A percentile compares a stretch with the other conserved stretches of the same genome.
phyloP scores from a whole-genome alignment of 2,888 invertebrate species.

The Ectemnius continuus region DNA sequence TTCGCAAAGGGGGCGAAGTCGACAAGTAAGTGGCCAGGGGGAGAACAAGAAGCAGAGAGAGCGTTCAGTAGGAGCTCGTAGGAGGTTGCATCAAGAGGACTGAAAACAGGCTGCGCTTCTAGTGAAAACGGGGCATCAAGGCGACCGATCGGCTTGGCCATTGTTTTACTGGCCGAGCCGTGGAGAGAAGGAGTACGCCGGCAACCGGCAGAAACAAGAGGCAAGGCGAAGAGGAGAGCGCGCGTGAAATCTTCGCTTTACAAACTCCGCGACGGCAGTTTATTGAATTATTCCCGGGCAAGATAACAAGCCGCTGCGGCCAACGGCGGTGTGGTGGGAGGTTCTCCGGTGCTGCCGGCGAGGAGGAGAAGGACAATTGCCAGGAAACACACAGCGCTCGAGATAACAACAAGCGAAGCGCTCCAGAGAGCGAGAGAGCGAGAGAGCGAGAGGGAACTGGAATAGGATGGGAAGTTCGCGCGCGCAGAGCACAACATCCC shows the following conservation, averaged over 20 bases:
- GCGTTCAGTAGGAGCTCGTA: too few relatives aligned
- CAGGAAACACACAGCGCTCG: slow-evolving; percentile 71
- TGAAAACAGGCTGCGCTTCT: too few relatives aligned
- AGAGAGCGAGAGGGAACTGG: not conserved
- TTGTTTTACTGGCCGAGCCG: too few relatives aligned
- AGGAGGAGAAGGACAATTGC: slow-evolving; percentile 72
- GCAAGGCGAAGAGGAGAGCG: not conserved
- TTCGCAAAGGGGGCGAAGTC: too few relatives aligned
- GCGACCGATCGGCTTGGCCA: too few relatives aligned
- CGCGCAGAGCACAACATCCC: too few relatives aligned
- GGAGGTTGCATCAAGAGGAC: too few relatives aligned
- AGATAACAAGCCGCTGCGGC: slow-evolving; percentile 72
- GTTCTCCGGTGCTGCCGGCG: not conserved
- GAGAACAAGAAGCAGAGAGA: too few relatives aligned
- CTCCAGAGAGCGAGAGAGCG: too few relatives aligned
- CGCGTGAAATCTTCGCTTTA: slow-evolving; percentile 68
- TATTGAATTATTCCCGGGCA: slow-evolving; percentile 75
- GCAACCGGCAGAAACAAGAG: not conserved
- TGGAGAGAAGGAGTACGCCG: too few relatives aligned
- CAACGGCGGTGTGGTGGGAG: slow-evolving; percentile 66
- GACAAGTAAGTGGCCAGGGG: too few relatives aligned
- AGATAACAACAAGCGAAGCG: slow-evolving; percentile 72
- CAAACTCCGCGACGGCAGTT: slow-evolving; percentile 65
- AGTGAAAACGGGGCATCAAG: too few relatives aligned
- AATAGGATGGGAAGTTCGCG: not conserved